Evolutionary conservation across 2,797 vertebrate species (phyloP), one percentile per base, ranked within the genome.

Genomic region (Chelon labrosus): DNA sequence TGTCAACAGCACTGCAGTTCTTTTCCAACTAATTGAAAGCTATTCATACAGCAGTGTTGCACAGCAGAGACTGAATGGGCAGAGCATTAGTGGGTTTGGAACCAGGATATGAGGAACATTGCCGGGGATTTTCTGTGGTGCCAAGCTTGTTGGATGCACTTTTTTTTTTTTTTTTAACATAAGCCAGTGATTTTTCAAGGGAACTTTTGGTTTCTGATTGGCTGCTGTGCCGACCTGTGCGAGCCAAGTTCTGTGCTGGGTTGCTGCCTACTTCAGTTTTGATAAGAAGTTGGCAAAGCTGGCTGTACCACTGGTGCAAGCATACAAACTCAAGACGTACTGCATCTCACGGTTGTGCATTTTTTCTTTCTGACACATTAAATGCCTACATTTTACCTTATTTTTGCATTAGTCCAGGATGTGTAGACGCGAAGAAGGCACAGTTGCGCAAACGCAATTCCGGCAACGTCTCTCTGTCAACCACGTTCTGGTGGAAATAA

Each of bases 111-210:
- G 73, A 69, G 66, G 63, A 53, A 25, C 49, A 35, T 35, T 58
- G 59, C 9, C 58, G 27, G 58, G 55, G 19, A 46, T 71, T 73
- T 63, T 38, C 20, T 68, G 35, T 9, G 38, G 31, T 55, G 69
- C 69, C 79, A 77, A 59, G 59, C 56, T 69, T 4, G 55, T 60
- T 82, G 83, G 66, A 67, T 57, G 50, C 67, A 41, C 59, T 73
- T 80, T 78, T 71, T 52, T 27, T 22, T 22, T 22, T 70, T 55
- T 73, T 80, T 71, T 52, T 25, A 73, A 73, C 59, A 75, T 61
- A 46, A 53, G 67, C 57, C 22, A n/a, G 50, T 10, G n/a, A 37
- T 75, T 74, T 69, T 70, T 55, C 9, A n/a, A 37, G 62, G 44
- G 42, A 58, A 59, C 31, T 70, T 55, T 47, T 56, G 47, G 9